A percentile compares a stretch with the other conserved stretches of the same genome.
Conservation (phyloP, 1,140 invertebrate species). For the Archegozetes longisetosus region DNA sequence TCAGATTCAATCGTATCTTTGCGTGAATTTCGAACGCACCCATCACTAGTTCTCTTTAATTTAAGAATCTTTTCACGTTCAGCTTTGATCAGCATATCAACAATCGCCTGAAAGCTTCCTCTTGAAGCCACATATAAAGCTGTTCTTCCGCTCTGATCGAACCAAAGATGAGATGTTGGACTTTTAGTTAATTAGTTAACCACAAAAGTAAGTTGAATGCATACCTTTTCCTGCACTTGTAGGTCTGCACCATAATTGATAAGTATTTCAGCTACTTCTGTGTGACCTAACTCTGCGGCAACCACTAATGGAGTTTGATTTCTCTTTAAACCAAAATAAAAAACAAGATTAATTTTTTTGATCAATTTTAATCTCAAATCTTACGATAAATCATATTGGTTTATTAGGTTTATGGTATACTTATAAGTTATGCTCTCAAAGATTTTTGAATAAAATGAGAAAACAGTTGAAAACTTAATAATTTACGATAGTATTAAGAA, state of each 20-base stretch:
- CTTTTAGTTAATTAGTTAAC: neutral
- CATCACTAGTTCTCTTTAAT: constrained; percentile 3
- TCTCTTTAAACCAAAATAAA: constrained; percentile 12
- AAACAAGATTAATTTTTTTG: too few species aligned
- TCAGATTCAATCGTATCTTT: constrained; percentile 1
- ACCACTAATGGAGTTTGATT: constrained; percentile 50
- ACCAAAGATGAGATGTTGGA: neutral
- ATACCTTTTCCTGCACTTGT: constrained; percentile 44
- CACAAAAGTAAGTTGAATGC: neutral
- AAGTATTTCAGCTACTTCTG: constrained; percentile 46
- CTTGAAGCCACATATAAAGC: constrained; percentile 51
- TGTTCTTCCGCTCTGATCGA: constrained; percentile 41
- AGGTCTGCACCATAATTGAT: constrained; percentile 45
- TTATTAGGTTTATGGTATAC: neutral
- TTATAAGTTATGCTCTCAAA: neutral
- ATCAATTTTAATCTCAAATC: neutral
- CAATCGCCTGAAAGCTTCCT: constrained; percentile 63
- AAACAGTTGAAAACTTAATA: neutral
- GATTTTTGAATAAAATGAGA: neutral
- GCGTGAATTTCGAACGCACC: neutral
- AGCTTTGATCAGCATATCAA: constrained; percentile 65
- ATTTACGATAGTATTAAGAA: neutral
- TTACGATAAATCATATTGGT: neutral
- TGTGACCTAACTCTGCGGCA: constrained; percentile 52
- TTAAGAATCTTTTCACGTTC: constrained; percentile 25